Evolutionary conservation across 2,888 invertebrate species (phyloP), one percentile per base, ranked within the genome.

Genomic region (Eremobia ochroleuca): DNA sequence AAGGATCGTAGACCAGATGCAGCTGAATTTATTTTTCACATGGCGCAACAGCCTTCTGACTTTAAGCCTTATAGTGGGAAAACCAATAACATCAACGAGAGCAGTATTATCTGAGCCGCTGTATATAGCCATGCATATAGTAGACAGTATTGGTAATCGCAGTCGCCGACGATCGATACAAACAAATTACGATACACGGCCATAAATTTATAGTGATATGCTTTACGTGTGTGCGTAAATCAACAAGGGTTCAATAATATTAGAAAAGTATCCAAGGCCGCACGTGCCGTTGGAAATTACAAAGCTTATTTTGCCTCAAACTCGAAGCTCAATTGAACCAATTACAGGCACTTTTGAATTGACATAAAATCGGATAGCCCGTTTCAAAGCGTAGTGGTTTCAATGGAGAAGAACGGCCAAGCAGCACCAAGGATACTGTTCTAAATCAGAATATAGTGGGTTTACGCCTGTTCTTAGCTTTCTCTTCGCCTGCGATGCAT

Each of bases 101-200:
- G 68, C 69, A 77, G 40, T 66, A 68, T 70, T 46, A 79, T 76
- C 74, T 76, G 75, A 59, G 34, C 55, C 68, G 31, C 25, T 61
- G 40, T 77, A 55, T 52, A 76, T 31, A 85, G 43, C 28, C 67
- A n/a, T n/a, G n/a, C n/a, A n/a, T n/a, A n/a, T n/a, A n/a, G n/a
- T n/a, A n/a, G n/a, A 79, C 75, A 84, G 62, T 28, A 79, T 76
- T 69, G 55, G 65, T 73, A 84, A 84, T 86, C 81, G 72, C 49
- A 59, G 70, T 81, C 68, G 59, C 64, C 13, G 68, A 11, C 73
- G 87, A 86, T 87, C 85, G 76, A 87, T 85, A 71, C 68, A 46
- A 68, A 59, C 55, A 75, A 82, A 84, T 82, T 74, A 80, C 79
- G 37, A 69, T 68, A 81, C 68, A 80, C 61, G 28, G 73, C 66